Conservation (phyloP, 53 echinoderm and acorn worm species). For the Apostichopus leukothele region DNA sequence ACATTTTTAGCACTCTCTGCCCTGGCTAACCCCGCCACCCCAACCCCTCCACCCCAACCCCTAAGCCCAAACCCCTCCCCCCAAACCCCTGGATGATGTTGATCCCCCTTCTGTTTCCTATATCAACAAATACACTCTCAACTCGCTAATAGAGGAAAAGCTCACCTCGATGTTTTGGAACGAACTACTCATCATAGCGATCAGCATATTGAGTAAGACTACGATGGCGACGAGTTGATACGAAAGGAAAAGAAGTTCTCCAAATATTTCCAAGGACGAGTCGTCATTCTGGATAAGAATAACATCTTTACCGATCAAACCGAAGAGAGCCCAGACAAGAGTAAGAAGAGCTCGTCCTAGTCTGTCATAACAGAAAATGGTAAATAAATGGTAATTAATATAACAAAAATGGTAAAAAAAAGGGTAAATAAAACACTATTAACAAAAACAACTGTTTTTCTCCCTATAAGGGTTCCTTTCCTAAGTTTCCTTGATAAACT, state of each 20-base stretch:
- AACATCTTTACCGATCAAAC: constrained; percentile 53
- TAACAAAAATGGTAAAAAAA: not conserved
- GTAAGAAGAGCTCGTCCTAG: constrained; percentile 61
- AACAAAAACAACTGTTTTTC: no score
- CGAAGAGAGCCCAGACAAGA: constrained; percentile 89
- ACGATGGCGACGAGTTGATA: constrained; percentile 93
- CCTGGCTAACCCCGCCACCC: no score
- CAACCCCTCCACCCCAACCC: no score
- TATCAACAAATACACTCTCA: no score
- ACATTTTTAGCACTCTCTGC: no score
- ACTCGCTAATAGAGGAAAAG: not conserved
- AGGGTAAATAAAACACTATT: no score
- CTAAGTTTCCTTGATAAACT: no score
- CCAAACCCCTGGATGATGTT: no score
- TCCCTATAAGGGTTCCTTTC: no score
- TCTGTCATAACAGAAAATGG: constrained; percentile 49
- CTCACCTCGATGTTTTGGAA: constrained; percentile 94
- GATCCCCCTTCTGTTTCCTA: no score
- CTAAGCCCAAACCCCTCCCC: no score
- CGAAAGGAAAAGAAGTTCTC: constrained; percentile 74
- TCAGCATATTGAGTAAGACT: constrained; percentile 95
- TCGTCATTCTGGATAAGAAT: not conserved
- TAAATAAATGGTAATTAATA: not conserved
- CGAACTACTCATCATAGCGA: constrained; percentile 99
- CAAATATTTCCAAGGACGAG: constrained; percentile 64